Base-by-base conservation (phyloP, 2,113 vertebrate species). In the Haemorhous mexicanus region DNA sequence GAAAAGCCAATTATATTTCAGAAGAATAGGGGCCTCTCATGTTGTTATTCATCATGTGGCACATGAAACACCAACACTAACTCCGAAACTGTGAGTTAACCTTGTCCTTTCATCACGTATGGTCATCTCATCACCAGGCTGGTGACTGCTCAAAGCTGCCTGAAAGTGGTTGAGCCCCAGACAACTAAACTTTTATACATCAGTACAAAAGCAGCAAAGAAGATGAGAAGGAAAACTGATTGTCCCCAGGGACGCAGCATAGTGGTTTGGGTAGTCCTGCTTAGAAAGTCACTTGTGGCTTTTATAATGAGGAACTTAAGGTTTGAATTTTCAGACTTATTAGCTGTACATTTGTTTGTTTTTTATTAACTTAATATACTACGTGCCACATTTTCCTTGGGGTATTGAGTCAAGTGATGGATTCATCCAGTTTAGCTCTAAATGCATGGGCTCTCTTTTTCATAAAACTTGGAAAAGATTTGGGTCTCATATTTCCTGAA, bases 311-410 rank as follows among this genome's bases (percentile, higher is more conserved):
- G 75, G 85, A 96, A 84, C 87, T 91, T 95, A 93, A 84, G 88
- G 76, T 96, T 95, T 95, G 90, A 95, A 78, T 97, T 96, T 96
- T 92, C 79, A 92, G 88, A 86, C 73, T 90, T 97, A 94, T 67
- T 95, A 93, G 55, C 93, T 93, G 87, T 96, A 62, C 59, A 58
- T 95, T 95, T 94, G 79, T 96, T 95, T 93, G 64, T 3, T 68
- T 96, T 97, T 88, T 95, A 88, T 95, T 92, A 95, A 91, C 77
- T 93, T 92, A 92, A 83, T 86, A 56, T 88, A 73, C 68, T 88
- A 11, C 5, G 90, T 32, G 27, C 68, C 49, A 61, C 88, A 39
- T 90, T 97, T 95, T 93, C 79, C 90, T 91, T 89, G 53, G 91
- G 46, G 43, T 95, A 58, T 89, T 89, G 93, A 88, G 75, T 84